Conservation (phyloP, 1,140 invertebrate species). For the Brachystomella parvula region DNA sequence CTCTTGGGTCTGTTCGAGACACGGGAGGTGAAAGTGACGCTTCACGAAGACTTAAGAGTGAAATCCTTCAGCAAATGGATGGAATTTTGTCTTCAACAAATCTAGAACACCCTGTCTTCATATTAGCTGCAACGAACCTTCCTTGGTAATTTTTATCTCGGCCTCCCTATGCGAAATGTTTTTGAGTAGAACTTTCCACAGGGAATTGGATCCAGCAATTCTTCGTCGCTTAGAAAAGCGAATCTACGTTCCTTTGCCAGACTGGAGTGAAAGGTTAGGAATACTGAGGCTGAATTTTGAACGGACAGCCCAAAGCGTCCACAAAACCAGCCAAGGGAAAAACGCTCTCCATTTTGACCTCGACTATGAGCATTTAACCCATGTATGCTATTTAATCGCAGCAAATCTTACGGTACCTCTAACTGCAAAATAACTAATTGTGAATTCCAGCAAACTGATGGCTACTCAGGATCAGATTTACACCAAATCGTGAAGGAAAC, state of each 20-base stretch:
- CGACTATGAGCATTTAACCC: constrained; percentile 46
- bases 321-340: constrained; percentile 39
- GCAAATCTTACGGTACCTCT: not conserved
- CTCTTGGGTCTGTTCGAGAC: constrained; percentile 65
- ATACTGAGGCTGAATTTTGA: constrained; percentile 58
- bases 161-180: not conserved
- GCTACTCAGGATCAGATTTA: constrained; percentile 83
- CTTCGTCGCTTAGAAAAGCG: constrained; percentile 79
- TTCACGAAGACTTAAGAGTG: constrained; percentile 79
- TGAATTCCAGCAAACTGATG: constrained; percentile 53
- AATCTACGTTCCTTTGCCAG: constrained; percentile 70
- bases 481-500: constrained; percentile 80
- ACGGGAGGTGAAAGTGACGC: constrained; percentile 77
- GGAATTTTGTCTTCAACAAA: constrained; percentile 55
- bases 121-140: constrained; percentile 81
- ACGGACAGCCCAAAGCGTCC: constrained; percentile 44
- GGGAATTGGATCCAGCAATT: constrained; percentile 81
- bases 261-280: constrained; percentile 52
- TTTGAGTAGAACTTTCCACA: constrained; percentile 40
- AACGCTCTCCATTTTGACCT: constrained; percentile 42
- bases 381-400: constrained; percentile 22
- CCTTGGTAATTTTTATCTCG: constrained; percentile 65
- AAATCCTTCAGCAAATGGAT: constrained; percentile 86
- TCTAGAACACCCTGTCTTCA: constrained; percentile 59
- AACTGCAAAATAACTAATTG: constrained; percentile 9